A percentile compares a stretch with the other conserved stretches of the same genome.
Conservation (phyloP, 2,797 vertebrate genomes). For the Myotis planiceps region DNA sequence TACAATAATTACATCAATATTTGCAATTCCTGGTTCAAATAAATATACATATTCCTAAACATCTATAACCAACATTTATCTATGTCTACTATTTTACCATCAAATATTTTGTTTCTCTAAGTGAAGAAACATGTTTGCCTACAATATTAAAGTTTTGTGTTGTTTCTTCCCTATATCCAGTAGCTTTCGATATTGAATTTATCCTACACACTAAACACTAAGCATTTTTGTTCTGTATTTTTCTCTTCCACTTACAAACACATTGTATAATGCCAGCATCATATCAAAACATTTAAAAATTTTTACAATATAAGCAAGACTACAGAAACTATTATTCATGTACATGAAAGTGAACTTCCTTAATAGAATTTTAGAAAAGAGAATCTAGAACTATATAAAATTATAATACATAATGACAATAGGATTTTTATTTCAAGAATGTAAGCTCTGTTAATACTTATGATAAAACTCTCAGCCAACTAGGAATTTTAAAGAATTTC, state of each 20-base stretch:
- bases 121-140: not conserved
- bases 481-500: not conserved
- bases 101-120: not conserved
- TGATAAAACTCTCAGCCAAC: not conserved
- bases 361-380: not conserved
- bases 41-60: not conserved
- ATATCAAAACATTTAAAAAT: not conserved
- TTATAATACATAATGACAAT: not conserved
- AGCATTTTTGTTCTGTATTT: not conserved
- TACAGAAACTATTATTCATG: not conserved
- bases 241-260: not conserved
- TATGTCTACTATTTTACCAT: not conserved
- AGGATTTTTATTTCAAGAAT: not conserved
- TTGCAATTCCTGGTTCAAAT: constrained; percentile 26
- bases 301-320: not conserved
- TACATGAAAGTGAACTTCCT: not conserved
- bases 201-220: not conserved
- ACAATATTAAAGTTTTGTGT: not conserved
- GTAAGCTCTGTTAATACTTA: not conserved
- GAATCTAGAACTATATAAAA: not conserved
- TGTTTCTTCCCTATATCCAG: not conserved
- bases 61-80: not conserved
- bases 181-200: not conserved
- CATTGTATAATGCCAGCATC: not conserved
- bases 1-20: not conserved